Conservation (phyloP, 1,140 invertebrate genomes). For the Acyrthosiphon pisum region DNA sequence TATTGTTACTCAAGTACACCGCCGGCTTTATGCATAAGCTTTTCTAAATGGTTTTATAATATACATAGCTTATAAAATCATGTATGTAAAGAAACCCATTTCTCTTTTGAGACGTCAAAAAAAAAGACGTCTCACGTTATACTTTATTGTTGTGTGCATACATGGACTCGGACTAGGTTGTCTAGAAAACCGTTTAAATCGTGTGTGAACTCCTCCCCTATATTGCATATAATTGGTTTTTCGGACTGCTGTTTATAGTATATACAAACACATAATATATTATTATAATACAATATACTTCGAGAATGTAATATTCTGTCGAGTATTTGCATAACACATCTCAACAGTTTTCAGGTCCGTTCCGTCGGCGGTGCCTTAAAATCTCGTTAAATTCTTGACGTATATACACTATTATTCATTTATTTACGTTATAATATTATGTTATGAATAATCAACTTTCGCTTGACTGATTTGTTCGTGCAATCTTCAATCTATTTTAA, state of each 20-base stretch:
- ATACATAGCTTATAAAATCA: not conserved
- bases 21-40: not conserved
- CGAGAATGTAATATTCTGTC: not conserved
- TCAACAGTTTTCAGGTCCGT: not conserved
- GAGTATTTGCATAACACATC: not conserved
- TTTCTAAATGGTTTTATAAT: not conserved
- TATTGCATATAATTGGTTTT: slow-evolving; percentile 15
- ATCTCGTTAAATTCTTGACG: slow-evolving; percentile 32
- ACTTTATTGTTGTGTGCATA: not conserved
- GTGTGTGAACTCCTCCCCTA: slow-evolving; percentile 6
- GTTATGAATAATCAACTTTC: slow-evolving; percentile 47
- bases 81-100: not conserved
- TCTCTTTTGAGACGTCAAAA: slow-evolving; percentile 35
- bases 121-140: slow-evolving; percentile 10
- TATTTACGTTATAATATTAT: not conserved
- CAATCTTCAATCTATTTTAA: slow-evolving; percentile 51
- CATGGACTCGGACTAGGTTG: not conserved
- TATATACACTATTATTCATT: not conserved
- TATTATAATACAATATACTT: not conserved
- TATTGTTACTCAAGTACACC: not conserved
- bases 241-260: not conserved
- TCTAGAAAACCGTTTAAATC: slow-evolving; percentile 4
- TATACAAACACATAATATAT: not conserved
- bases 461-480: not conserved
- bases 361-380: not conserved